These are phyloP conservation scores for Cerceris rybyensis DNA, from an alignment of 2,888 invertebrate species.

Conservation along the genomic window DNA sequence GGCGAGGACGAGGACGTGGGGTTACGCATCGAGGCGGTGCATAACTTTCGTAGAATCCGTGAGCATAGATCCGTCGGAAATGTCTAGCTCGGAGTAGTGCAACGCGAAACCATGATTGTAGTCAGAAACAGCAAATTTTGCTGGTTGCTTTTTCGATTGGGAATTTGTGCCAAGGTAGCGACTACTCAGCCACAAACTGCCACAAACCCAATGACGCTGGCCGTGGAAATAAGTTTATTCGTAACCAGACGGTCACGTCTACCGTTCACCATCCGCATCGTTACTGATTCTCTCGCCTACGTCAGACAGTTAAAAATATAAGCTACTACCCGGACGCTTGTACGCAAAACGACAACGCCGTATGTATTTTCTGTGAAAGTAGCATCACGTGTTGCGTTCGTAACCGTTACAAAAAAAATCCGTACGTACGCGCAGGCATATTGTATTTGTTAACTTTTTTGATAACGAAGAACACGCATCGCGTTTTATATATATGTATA, in stretches of 20 bases:
- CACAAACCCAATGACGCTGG: conserved; percentile 61
- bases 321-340: conserved; percentile 11
- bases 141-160: conserved; percentile 18
- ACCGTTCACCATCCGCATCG: conserved; percentile 32
- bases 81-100: neutral
- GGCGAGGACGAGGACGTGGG: conserved; percentile 9
- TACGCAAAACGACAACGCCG: too few relatives aligned
- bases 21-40: neutral
- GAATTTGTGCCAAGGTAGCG: conserved; percentile 65
- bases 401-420: neutral
- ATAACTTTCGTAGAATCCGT: neutral
- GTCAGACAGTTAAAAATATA: conserved; percentile 52
- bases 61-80: neutral
- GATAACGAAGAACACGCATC: too few relatives aligned
- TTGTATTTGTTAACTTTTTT: too few relatives aligned
- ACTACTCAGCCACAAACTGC: conserved; percentile 38
- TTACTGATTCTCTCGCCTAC: conserved; percentile 34
- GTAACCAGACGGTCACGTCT: conserved; percentile 48
- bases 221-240: conserved; percentile 65
- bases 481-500: too few relatives aligned
- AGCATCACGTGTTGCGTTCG: neutral
- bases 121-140: conserved; percentile 30
- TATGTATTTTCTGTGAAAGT: conserved; percentile 37
- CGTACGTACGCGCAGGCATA: neutral
- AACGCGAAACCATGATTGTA: conserved; percentile 7